These are phyloP conservation scores for Cheilosia vulpina DNA, from an alignment of 2,888 invertebrate genomes.

Conservation along the genomic window DNA sequence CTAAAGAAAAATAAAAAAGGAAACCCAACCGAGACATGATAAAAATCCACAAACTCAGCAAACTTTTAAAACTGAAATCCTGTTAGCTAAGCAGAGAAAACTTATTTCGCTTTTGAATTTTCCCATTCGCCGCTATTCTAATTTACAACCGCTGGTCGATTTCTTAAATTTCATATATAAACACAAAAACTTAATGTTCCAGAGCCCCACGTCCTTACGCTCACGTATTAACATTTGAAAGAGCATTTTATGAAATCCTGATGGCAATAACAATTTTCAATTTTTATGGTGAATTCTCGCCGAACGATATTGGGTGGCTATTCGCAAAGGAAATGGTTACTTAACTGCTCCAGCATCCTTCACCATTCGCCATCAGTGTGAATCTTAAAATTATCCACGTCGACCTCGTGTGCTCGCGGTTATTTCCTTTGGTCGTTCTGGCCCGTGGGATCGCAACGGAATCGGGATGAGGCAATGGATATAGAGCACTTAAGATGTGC, in stretches of 20 bases:
- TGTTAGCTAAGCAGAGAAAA: slow-evolving; percentile 44
- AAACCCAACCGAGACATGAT: neutral
- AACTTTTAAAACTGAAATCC: slow-evolving; percentile 50
- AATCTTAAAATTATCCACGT: slow-evolving; percentile 39
- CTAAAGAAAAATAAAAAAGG: too few relatives aligned
- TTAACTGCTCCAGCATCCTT: slow-evolving; percentile 47
- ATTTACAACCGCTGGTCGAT: slow-evolving; percentile 37
- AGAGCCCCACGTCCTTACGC: slow-evolving; percentile 47
- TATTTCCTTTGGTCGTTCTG: slow-evolving; percentile 46
- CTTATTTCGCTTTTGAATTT: slow-evolving; percentile 37
- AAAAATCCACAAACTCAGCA: slow-evolving; percentile 48
- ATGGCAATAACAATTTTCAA: slow-evolving; percentile 68
- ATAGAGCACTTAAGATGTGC: slow-evolving; percentile 65
- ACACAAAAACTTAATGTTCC: slow-evolving; percentile 38
- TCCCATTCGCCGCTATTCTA: slow-evolving; percentile 26
- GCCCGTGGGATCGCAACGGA: slow-evolving; percentile 27
- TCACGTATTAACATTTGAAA: slow-evolving; percentile 67
- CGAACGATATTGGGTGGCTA: neutral
- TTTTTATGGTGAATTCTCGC: slow-evolving; percentile 55
- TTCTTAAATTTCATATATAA: slow-evolving; percentile 55
- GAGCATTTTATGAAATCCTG: slow-evolving; percentile 68
- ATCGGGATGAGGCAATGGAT: slow-evolving; percentile 17
- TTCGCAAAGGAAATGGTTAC: slow-evolving; percentile 53
- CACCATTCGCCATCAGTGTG: slow-evolving; percentile 9
- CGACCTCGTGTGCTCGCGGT: slow-evolving; percentile 58